Percentiles rank a stretch among this genome's conserved stretches.
phyloP scores from a whole-genome alignment of 2,113 vertebrate genomes.

The Chloropsis hardwickii region DNA sequence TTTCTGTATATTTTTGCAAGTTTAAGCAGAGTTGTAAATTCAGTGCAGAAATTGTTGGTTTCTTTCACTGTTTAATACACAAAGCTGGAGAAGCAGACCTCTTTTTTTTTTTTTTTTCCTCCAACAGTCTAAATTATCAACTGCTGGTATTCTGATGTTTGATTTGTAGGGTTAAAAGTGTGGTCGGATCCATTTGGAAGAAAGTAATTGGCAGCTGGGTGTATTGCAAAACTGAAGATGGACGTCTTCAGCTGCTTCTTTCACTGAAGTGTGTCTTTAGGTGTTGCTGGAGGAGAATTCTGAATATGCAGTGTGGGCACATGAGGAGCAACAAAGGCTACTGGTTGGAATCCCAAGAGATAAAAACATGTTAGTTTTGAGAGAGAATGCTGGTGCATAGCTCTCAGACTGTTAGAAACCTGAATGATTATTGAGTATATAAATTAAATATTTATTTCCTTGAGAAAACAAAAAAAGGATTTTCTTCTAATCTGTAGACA shows the following conservation, averaged over 20 bases:
- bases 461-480: background rate
- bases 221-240: background rate
- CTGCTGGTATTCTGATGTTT: constrained; percentile 17
- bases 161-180: constrained; percentile 78
- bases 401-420: background rate
- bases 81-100: background rate
- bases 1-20: background rate
- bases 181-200: constrained; percentile 83
- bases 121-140: background rate
- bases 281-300: background rate
- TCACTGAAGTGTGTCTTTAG: background rate
- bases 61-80: background rate
- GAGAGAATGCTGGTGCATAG: background rate
- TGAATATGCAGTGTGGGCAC: background rate
- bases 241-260: constrained; percentile 4
- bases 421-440: background rate
- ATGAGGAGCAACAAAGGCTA: background rate
- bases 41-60: background rate
- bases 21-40: background rate
- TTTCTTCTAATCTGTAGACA: background rate
- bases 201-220: constrained; percentile 57
- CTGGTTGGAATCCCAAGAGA: background rate
- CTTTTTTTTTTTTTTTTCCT: background rate
- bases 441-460: background rate
- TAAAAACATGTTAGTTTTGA: background rate